Percentiles rank a stretch among this genome's conserved stretches.
Conservation (phyloP, 2,888 invertebrate genomes). For the Coenonympha arcania region DNA sequence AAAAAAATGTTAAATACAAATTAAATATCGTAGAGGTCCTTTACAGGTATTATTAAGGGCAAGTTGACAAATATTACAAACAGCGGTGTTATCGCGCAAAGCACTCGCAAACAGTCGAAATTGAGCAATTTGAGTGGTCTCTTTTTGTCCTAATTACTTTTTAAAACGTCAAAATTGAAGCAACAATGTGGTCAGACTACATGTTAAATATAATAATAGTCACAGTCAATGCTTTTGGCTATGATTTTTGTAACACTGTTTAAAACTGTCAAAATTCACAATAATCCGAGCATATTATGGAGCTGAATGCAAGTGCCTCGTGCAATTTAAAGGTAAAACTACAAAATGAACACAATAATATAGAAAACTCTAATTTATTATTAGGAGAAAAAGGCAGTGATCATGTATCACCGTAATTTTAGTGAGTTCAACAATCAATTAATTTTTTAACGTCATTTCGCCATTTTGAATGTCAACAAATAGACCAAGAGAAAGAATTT, state of each 20-base stretch:
- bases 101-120: background rate
- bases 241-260: background rate
- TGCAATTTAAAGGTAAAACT: slow-evolving; percentile 26
- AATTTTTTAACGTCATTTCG: slow-evolving; percentile 38
- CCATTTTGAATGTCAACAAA: slow-evolving; percentile 51
- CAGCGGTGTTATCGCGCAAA: slow-evolving; percentile 14
- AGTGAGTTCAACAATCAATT: slow-evolving; percentile 30
- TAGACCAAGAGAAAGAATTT: slow-evolving; percentile 40
- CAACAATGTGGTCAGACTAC: background rate
- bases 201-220: background rate
- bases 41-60: slow-evolving; percentile 43
- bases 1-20: slow-evolving; percentile 12
- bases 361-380: slow-evolving; percentile 42
- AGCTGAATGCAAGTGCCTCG: background rate
- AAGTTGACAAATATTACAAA: slow-evolving; percentile 36
- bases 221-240: background rate
- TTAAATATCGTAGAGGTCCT: slow-evolving; percentile 18
- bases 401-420: slow-evolving; percentile 40
- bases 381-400: slow-evolving; percentile 57
- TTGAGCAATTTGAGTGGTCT: background rate
- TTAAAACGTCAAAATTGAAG: background rate
- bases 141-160: no score
- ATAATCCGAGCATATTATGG: background rate
- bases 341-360: slow-evolving; percentile 52
- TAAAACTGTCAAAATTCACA: no score